These are phyloP conservation scores for Urosaurus nigricauda DNA, from an alignment of 2,797 vertebrate genomes.

Conservation along the genomic window DNA sequence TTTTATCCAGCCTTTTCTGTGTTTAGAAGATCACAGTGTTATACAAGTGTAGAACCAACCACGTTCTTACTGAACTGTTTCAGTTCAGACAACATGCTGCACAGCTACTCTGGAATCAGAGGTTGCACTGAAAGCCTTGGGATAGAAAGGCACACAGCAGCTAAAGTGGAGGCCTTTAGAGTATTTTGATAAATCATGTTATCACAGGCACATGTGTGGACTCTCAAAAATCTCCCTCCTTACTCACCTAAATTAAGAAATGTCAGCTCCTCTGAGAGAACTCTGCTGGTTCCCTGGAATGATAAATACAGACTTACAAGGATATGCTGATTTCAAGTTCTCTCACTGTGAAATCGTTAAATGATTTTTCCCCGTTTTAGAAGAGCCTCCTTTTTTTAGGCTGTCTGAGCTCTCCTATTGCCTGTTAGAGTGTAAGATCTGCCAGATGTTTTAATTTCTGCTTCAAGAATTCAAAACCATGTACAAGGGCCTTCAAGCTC, in stretches of 20 bases:
- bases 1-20: not conserved
- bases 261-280: not conserved
- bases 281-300: not conserved
- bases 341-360: slow-evolving; percentile 43
- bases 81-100: rapidly evolving
- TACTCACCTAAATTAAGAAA: slow-evolving; percentile 37
- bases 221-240: slow-evolving; percentile 17
- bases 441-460: slow-evolving; percentile 45
- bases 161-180: not conserved
- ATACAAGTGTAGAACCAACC: not conserved
- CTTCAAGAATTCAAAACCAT: slow-evolving; percentile 30
- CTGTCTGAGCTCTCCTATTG: not conserved
- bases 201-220: slow-evolving; percentile 24
- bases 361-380: slow-evolving; percentile 35
- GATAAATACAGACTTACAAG: not conserved
- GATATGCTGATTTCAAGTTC: slow-evolving; percentile 30
- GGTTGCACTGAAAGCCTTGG: slow-evolving; percentile 1
- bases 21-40: not conserved
- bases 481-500: not conserved
- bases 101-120: not conserved
- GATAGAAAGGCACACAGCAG: not conserved
- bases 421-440: slow-evolving; percentile 18
- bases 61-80: slow-evolving; percentile 20
- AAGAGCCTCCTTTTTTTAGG: slow-evolving; percentile 47
- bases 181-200: slow-evolving; percentile 32